phyloP scores from a whole-genome alignment of 1,140 invertebrate genomes.

The Gerris buenoi region DNA sequence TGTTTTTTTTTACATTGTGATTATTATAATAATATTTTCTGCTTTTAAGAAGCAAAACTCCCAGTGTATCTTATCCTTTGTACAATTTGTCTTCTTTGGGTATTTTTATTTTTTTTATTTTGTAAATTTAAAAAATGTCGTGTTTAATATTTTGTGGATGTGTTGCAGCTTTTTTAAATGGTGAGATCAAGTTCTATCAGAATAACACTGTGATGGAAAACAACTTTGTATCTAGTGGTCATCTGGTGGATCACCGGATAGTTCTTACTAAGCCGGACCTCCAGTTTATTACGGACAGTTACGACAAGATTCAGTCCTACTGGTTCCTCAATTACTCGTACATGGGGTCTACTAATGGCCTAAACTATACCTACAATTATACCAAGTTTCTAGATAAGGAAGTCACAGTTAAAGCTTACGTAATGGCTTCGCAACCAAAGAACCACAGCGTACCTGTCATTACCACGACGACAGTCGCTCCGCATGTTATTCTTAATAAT shows the following conservation, averaged over 20 bases:
- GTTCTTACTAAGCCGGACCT: conserved; percentile 40
- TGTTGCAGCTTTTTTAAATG: conserved; percentile 45
- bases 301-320: conserved; percentile 45
- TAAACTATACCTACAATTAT: conserved; percentile 45
- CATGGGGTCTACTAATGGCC: conserved; percentile 44
- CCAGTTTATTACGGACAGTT: conserved; percentile 40
- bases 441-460: conserved; percentile 14
- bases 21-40: too few species aligned
- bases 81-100: too few species aligned
- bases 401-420: conserved; percentile 50
- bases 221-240: conserved; percentile 43
- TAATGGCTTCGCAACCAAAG: conserved; percentile 27
- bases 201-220: conserved; percentile 38
- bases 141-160: too few species aligned
- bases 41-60: too few species aligned
- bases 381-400: conserved; percentile 35
- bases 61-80: too few species aligned
- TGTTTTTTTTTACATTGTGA: too few species aligned
- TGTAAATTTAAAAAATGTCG: too few species aligned
- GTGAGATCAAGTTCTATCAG: conserved; percentile 43
- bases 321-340: conserved; percentile 65
- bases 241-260: conserved; percentile 40
- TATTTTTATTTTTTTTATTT: too few species aligned
- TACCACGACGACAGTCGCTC: conserved; percentile 14
- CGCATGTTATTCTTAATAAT: too few species aligned